A percentile compares a stretch with the other conserved stretches of the same genome.
Evolutionary conservation across 2,797 vertebrate genomes (phyloP).

Genomic region (Acestrorhynchus altus): DNA sequence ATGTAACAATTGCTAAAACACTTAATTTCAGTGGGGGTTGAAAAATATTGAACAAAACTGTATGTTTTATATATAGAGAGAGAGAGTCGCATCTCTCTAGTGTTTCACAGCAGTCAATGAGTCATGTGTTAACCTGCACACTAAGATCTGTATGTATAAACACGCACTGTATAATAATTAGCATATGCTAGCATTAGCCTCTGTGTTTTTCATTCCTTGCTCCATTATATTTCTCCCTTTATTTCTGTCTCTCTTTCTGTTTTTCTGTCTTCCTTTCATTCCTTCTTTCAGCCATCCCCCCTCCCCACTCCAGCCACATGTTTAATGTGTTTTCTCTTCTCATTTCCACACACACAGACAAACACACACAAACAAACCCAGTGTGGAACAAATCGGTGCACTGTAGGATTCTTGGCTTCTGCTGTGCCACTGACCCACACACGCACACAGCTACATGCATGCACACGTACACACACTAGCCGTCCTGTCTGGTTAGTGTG

Average conservation of each 20-base stretch:
- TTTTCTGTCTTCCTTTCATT: conserved; percentile 45
- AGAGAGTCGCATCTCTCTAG: too few relatives aligned
- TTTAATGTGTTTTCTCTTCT: not conserved
- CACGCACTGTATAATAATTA: conserved; percentile 24
- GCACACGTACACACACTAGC: not conserved
- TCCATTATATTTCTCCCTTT: not conserved
- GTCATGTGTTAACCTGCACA: not conserved
- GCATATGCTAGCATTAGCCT: not conserved
- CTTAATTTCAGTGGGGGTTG: too few relatives aligned
- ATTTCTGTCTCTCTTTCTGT: not conserved
- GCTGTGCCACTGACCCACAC: not conserved
- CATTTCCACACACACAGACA: not conserved
- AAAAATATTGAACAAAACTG: too few relatives aligned
- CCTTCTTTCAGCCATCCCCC: conserved; percentile 10
- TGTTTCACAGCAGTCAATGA: conserved; percentile 7
- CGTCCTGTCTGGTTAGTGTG: conserved; percentile 16
- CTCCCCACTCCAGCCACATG: not conserved
- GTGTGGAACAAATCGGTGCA: conserved; percentile 36
- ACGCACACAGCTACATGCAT: not conserved
- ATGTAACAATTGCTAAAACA: too few relatives aligned
- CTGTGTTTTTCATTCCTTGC: not conserved
- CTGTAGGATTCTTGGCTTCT: conserved; percentile 12
- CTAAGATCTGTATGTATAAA: not conserved
- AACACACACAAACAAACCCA: conserved; percentile 22
- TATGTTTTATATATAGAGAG: too few relatives aligned